Conservation (phyloP, 2,888 invertebrate species). For the Bembecia ichneumoniformis region DNA sequence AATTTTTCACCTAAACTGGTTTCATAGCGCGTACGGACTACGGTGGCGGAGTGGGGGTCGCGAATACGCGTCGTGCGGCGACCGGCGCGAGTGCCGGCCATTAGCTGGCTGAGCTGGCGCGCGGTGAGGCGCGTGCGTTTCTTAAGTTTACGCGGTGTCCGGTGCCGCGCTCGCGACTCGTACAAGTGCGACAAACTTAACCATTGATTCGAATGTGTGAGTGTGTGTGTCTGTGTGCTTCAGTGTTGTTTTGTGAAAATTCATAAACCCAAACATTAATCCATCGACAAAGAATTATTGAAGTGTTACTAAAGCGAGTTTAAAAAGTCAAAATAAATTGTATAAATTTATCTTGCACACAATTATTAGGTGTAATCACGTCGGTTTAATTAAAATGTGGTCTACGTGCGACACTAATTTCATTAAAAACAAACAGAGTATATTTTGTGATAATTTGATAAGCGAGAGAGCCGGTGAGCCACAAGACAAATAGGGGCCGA, state of each 20-base stretch:
- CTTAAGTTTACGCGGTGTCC: conserved; percentile 32
- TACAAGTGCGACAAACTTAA: conserved; percentile 17
- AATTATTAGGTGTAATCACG: conserved; percentile 25
- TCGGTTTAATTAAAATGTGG: conserved; percentile 37
- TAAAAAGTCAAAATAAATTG: background rate
- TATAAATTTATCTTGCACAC: conserved; percentile 2
- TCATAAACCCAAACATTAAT: too few relatives aligned
- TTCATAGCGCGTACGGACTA: conserved; percentile 64
- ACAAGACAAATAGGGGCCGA: conserved; percentile 11
- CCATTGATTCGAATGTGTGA: conserved; percentile 29
- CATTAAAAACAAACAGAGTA: conserved; percentile 55
- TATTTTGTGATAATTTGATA: conserved; percentile 25
- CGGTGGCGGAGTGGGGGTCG: conserved; percentile 58
- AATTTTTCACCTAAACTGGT: conserved; percentile 71
- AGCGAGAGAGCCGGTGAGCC: conserved; percentile 31
- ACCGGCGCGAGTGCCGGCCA: conserved; percentile 37
- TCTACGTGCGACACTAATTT: conserved; percentile 44
- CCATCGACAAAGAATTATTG: too few relatives aligned
- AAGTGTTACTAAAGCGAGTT: too few relatives aligned
- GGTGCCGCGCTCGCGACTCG: conserved; percentile 13
- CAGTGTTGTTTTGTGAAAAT: conserved; percentile 1
- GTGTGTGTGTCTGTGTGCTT: conserved; percentile 29
- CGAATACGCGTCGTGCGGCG: conserved; percentile 51
- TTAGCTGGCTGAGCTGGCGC: conserved; percentile 42
- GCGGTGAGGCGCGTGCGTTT: conserved; percentile 57